Percentiles rank a stretch among this genome's conserved stretches.
phyloP scores from a whole-genome alignment of 2,888 invertebrate genomes.

The Pemphredon lugubris region DNA sequence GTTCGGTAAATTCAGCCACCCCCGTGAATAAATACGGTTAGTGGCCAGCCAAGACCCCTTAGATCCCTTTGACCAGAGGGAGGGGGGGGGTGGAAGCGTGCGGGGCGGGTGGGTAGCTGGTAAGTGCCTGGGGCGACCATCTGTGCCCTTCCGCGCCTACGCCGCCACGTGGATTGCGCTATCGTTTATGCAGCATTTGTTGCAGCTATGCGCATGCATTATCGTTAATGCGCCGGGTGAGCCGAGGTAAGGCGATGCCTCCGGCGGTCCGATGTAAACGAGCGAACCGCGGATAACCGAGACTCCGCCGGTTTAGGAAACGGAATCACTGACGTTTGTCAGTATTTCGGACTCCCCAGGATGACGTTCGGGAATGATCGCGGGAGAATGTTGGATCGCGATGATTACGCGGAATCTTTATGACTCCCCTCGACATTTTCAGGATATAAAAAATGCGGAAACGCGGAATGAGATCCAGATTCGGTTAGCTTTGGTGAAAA shows the following conservation, averaged over 20 bases:
- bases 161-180: conserved; percentile 78
- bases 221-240: conserved; percentile 65
- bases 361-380: no score
- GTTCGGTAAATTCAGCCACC: conserved; percentile 75
- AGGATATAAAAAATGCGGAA: no score
- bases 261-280: conserved; percentile 16
- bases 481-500: no score
- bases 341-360: no score
- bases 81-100: conserved; percentile 57
- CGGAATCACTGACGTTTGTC: neutral
- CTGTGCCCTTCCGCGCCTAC: conserved; percentile 77
- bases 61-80: conserved; percentile 77
- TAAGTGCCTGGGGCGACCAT: conserved; percentile 81
- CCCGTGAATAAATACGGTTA: conserved; percentile 80
- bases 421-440: no score
- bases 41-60: conserved; percentile 75
- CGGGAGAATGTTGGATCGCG: no score
- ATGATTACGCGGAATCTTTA: no score
- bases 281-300: neutral
- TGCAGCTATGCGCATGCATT: conserved; percentile 75
- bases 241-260: conserved; percentile 40
- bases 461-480: no score
- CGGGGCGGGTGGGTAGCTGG: conserved; percentile 76
- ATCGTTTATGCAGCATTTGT: conserved; percentile 79
- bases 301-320: no score